Evolutionary conservation across 2,888 invertebrate species (phyloP).

Genomic region (Xestobium rufovillosum): DNA sequence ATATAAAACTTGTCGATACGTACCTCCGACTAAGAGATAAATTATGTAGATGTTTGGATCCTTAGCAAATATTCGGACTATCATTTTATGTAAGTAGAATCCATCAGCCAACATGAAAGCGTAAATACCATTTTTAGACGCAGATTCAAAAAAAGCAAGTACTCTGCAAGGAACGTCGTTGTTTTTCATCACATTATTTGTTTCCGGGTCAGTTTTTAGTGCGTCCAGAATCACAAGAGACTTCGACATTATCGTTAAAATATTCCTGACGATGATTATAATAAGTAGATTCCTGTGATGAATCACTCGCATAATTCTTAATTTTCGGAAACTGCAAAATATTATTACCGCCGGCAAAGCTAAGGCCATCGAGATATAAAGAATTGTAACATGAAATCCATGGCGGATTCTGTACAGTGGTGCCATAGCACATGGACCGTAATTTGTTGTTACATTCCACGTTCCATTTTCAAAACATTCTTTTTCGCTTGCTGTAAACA

Average conservation of each 20-base stretch:
- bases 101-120: constrained; percentile 64
- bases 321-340: constrained; percentile 48
- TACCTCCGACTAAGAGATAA: constrained; percentile 45
- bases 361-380: constrained; percentile 47
- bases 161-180: constrained; percentile 49
- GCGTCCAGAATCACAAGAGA: constrained; percentile 52
- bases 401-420: constrained; percentile 48
- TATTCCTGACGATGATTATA: constrained; percentile 51
- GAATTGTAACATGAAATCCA: constrained; percentile 48
- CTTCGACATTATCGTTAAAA: constrained; percentile 51
- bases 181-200: constrained; percentile 43
- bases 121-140: constrained; percentile 54
- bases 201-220: constrained; percentile 42
- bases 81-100: constrained; percentile 56
- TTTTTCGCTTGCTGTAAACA: constrained; percentile 50
- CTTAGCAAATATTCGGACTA: constrained; percentile 55
- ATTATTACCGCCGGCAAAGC: constrained; percentile 53
- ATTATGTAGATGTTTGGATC: constrained; percentile 47
- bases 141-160: constrained; percentile 49
- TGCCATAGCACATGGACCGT: constrained; percentile 50
- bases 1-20: too few relatives aligned
- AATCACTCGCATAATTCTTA: constrained; percentile 47
- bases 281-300: constrained; percentile 55
- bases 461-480: constrained; percentile 47
- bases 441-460: constrained; percentile 55